Evolutionary conservation across 2,113 vertebrate genomes (phyloP), one percentile per base, ranked within the genome.

Genomic region (Myotis yumanensis): DNA sequence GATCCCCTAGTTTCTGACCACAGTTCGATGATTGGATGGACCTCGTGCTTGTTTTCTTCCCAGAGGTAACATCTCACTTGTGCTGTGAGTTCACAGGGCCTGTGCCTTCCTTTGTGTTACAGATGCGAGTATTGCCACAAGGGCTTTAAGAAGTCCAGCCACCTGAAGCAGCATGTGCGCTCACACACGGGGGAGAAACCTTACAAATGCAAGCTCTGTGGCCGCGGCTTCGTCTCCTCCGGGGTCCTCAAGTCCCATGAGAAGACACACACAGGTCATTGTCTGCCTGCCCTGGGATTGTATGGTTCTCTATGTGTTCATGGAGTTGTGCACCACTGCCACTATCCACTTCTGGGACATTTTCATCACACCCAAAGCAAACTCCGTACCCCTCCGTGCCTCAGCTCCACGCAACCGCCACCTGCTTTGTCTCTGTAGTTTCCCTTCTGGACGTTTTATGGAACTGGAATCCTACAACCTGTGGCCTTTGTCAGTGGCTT

Each of bases 151-250:
- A 99, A 99, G 97, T 99, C 99, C 30, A 99, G 99, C 95, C 99
- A 99, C 95, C 98, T 99, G 97, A 99, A 99, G 97, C 99, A 99
- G 95, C 99, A 99, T 0, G 98, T 99, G 22, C 99, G 99, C 54
- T 99, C 99, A 0, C 99, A 99, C 97, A 99, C 99, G 0, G 99
- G 99, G 20, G 99, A 99, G 98, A 99, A 99, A 96, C 99, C 99
- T 25, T 99, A 99, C 88, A 98, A 99, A 94, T 99, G 99, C 97
- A 98, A 98, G 14, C 98, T 99, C 82, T 99, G 99, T 87, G 99
- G 99, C 22, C 98, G 99, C 48, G 98, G 99, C 93, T 99, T 99
- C 85, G 99, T 99, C 43, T 99, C 99, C 11, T 99, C 99, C 0
- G 99, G 99, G 28, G 99, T 99, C 84, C 99, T 99, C 72, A 99